Evolutionary conservation across 1,140 invertebrate species (phyloP).

Genomic region (Drosophila santomea): DNA sequence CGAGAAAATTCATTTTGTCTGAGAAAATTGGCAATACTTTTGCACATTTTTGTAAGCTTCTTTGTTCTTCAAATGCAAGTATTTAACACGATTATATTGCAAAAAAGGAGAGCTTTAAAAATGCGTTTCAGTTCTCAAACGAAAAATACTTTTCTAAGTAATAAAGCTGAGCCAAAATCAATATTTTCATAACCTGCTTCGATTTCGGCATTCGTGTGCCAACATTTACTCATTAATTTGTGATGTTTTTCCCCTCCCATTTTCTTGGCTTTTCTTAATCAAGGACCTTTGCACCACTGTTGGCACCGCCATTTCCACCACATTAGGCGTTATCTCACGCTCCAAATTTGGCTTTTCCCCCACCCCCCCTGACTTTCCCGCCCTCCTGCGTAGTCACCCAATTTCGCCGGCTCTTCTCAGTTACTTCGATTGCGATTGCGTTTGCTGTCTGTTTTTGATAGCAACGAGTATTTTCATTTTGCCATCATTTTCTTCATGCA

Average conservation of each 20-base stretch:
- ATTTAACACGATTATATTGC: too few relatives aligned
- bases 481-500: conserved; percentile 39
- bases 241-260: conserved; percentile 13
- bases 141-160: conserved; percentile 6
- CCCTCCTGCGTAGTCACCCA: background rate
- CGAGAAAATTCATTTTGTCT: background rate
- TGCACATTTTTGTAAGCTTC: too few relatives aligned
- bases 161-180: conserved; percentile 21
- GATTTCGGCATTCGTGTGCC: conserved; percentile 5
- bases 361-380: background rate
- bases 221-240: conserved; percentile 51
- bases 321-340: conserved; percentile 57
- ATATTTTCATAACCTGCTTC: conserved; percentile 39
- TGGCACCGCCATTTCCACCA: conserved; percentile 48
- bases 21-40: too few relatives aligned
- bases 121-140: background rate
- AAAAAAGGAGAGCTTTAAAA: background rate
- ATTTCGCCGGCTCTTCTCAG: conserved; percentile 41
- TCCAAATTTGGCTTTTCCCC: conserved; percentile 7
- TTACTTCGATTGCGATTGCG: conserved; percentile 56
- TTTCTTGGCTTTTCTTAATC: conserved; percentile 38
- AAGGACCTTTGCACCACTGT: conserved; percentile 36
- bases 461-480: conserved; percentile 56
- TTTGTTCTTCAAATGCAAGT: background rate
- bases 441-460: conserved; percentile 69